Evolutionary conservation across 2,888 invertebrate species (phyloP).

Genomic region (Ophioninae sp.): DNA sequence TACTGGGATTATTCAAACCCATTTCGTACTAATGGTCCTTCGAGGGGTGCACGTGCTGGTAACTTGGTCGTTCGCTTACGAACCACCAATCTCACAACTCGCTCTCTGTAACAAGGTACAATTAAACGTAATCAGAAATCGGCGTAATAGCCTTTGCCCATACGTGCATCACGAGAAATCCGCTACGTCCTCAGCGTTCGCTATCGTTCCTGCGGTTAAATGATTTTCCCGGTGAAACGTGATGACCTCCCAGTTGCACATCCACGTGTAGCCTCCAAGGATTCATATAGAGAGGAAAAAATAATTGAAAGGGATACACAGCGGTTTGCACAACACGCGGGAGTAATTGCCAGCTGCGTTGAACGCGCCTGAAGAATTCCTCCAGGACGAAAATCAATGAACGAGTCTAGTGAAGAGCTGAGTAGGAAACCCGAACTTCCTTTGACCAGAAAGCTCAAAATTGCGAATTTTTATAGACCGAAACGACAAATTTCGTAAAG

Average conservation of each 20-base stretch:
- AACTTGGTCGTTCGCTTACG: neutral
- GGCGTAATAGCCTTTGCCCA: conserved; percentile 9
- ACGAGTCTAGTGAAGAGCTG: too few relatives aligned
- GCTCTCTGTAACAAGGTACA: conserved; percentile 15
- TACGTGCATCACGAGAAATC: conserved; percentile 4
- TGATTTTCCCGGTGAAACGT: neutral
- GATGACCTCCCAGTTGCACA: neutral
- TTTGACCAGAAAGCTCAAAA: too few relatives aligned
- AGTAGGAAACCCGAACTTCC: too few relatives aligned
- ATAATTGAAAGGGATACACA: neutral
- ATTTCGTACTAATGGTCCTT: neutral
- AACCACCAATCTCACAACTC: neutral
- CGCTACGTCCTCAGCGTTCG: conserved; percentile 1
- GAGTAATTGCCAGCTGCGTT: neutral
- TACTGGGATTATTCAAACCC: neutral
- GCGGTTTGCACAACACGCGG: neutral
- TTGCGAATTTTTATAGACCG: too few relatives aligned
- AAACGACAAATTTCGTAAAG: too few relatives aligned
- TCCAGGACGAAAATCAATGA: neutral
- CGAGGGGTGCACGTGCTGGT: neutral
- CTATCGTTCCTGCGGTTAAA: conserved; percentile 1
- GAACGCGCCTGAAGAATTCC: neutral
- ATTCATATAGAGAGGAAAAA: neutral
- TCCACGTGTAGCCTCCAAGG: neutral
- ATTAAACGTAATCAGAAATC: conserved; percentile 50